A percentile compares a stretch with the other conserved stretches of the same genome.
These are phyloP conservation scores for Drosophila hydei DNA, from an alignment of 1,140 invertebrate species.

Conservation along the genomic window DNA sequence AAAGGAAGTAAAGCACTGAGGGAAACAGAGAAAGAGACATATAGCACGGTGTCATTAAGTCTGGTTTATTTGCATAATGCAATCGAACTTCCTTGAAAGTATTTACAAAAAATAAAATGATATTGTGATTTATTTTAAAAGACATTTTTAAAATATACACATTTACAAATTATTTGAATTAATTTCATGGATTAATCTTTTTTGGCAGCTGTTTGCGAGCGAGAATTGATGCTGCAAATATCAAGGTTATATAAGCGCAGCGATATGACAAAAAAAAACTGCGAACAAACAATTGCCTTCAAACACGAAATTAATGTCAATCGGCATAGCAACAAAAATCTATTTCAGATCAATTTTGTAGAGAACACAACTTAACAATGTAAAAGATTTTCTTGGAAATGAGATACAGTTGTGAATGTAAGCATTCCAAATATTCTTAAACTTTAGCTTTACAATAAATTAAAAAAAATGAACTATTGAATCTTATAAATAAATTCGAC, in stretches of 20 bases:
- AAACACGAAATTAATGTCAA: conserved; percentile 21
- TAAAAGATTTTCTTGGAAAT: too few relatives aligned
- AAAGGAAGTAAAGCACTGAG: not conserved
- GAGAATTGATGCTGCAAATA: conserved; percentile 42
- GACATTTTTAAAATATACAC: conserved; percentile 3
- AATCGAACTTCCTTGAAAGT: conserved; percentile 55
- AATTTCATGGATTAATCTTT: conserved; percentile 14
- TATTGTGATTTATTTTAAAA: conserved; percentile 25
- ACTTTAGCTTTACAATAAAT: too few relatives aligned
- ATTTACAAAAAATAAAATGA: conserved; percentile 19
- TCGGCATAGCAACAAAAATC: too few relatives aligned
- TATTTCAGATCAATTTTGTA: too few relatives aligned
- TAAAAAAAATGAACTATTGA: not conserved
- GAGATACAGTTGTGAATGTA: too few relatives aligned
- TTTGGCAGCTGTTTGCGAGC: conserved; percentile 58
- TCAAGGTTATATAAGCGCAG: conserved; percentile 76
- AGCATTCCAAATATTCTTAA: too few relatives aligned
- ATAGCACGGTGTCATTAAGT: conserved; percentile 30
- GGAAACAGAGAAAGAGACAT: not conserved
- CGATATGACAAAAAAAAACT: conserved; percentile 38
- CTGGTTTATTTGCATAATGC: conserved; percentile 48
- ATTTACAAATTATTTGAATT: conserved; percentile 53
- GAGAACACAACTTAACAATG: too few relatives aligned
- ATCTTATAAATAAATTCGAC: too few relatives aligned
- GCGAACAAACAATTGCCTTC: conserved; percentile 51